phyloP scores from a whole-genome alignment of 2,797 vertebrate species.

The Pachyuromys duprasi region DNA sequence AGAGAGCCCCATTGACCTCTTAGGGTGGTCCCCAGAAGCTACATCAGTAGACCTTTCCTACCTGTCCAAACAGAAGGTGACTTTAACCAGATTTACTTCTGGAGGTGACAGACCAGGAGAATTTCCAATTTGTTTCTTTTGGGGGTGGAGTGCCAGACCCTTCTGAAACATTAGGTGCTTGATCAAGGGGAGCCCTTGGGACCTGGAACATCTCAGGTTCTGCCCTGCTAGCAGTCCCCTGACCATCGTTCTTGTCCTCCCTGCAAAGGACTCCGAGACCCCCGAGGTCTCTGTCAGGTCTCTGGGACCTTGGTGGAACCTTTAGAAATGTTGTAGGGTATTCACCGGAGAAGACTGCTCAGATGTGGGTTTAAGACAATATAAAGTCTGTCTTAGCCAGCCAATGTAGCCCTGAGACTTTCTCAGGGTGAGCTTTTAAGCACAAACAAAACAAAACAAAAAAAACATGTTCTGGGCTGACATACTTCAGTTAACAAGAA shows the following conservation, averaged over 20 bases:
- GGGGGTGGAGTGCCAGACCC: neutral
- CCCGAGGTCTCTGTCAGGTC: neutral
- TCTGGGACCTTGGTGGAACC: too few species aligned
- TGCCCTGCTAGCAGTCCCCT: neutral
- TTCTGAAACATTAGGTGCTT: neutral
- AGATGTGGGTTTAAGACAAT: too few species aligned
- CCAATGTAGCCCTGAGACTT: neutral
- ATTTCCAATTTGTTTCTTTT: neutral
- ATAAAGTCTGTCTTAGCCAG: too few species aligned
- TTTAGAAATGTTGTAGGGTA: too few species aligned
- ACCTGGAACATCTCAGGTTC: neutral
- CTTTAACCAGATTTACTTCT: neutral
- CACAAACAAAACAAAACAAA: neutral
- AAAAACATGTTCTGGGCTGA: neutral
- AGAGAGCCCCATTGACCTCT: neutral
- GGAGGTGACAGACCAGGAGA: neutral
- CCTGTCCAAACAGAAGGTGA: neutral
- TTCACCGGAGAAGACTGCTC: too few species aligned
- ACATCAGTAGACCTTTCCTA: neutral
- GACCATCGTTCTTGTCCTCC: neutral
- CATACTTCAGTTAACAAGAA: neutral
- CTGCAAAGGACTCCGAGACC: neutral
- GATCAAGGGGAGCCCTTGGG: neutral
- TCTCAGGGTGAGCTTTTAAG: neutral
- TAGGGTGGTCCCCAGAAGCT: neutral